Percentiles rank a stretch among this genome's conserved stretches.
Conservation (phyloP, 2,888 invertebrate species). For the Ormyrus nitidulus region DNA sequence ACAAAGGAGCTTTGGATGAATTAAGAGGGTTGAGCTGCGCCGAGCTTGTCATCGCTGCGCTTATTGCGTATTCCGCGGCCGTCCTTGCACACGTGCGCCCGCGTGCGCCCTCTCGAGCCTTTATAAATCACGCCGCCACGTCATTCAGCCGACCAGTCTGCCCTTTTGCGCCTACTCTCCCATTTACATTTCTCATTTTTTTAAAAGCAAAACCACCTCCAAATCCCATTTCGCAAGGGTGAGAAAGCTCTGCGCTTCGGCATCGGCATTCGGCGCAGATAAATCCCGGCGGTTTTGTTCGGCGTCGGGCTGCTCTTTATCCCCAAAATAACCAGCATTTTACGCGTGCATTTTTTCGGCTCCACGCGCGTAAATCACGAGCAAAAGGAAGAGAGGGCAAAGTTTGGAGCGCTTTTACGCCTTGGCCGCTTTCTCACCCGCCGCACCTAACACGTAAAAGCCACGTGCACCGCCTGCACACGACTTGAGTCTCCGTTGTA, state of each 20-base stretch:
- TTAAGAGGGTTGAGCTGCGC: slow-evolving; percentile 37
- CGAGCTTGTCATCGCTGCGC: slow-evolving; percentile 58
- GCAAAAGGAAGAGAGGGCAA: slow-evolving; percentile 29
- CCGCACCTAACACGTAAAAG: slow-evolving; percentile 1
- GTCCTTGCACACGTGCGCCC: no score
- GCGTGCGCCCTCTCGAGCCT: no score
- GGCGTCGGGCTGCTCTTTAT: neutral
- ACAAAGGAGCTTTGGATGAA: slow-evolving; percentile 52
- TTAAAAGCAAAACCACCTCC: no score
- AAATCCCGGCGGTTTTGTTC: neutral
- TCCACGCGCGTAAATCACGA: slow-evolving; percentile 37
- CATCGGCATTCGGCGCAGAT: neutral
- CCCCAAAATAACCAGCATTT: slow-evolving; percentile 33
- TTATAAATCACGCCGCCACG: no score
- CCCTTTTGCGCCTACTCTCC: no score
- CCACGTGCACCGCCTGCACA: neutral
- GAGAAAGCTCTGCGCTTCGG: neutral
- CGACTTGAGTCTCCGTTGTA: neutral
- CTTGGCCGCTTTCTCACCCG: slow-evolving; percentile 26
- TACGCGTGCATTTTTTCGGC: slow-evolving; percentile 35
- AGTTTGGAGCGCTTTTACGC: slow-evolving; percentile 50
- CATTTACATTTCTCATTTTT: no score
- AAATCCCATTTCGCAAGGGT: no score
- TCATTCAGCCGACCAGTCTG: no score
- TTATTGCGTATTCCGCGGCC: slow-evolving; percentile 63